Percentiles rank a stretch among this genome's conserved stretches.
These are phyloP conservation scores for Percopsis omiscomaycus DNA, from an alignment of 2,797 vertebrate species.

Conservation along the genomic window DNA sequence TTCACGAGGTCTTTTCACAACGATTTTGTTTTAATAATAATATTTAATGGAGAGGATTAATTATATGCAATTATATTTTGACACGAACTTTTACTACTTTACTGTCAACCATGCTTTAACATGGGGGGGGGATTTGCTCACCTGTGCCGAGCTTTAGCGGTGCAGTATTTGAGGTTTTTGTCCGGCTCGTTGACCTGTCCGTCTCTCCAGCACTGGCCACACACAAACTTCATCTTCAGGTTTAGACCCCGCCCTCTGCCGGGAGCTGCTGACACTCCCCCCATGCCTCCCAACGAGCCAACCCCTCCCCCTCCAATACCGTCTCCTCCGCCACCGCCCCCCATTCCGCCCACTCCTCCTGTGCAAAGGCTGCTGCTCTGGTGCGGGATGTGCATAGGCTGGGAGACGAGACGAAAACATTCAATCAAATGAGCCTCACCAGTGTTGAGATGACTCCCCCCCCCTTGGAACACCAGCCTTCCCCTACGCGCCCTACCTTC, in stretches of 20 bases:
- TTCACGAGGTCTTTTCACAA: no score
- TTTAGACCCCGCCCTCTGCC: constrained; percentile 83
- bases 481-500: constrained; percentile 65
- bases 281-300: constrained; percentile 47
- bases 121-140: constrained; percentile 47
- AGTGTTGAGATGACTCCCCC: background rate
- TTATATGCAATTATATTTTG: no score
- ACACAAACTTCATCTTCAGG: constrained; percentile 98
- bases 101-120: no score
- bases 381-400: constrained; percentile 78
- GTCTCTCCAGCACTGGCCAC: constrained; percentile 96
- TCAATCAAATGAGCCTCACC: background rate
- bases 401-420: background rate
- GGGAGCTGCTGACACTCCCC: constrained; percentile 58
- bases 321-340: constrained; percentile 46
- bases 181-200: constrained; percentile 97
- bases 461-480: background rate
- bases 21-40: no score
- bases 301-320: constrained; percentile 61
- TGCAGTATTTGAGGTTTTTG: constrained; percentile 97
- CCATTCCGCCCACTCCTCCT: constrained; percentile 64
- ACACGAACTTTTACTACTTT: no score
- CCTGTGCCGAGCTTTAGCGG: constrained; percentile 97
- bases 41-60: no score
- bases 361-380: constrained; percentile 59